Conservation (phyloP, 2,797 vertebrate genomes). For the Pseudochirops corinnae region DNA sequence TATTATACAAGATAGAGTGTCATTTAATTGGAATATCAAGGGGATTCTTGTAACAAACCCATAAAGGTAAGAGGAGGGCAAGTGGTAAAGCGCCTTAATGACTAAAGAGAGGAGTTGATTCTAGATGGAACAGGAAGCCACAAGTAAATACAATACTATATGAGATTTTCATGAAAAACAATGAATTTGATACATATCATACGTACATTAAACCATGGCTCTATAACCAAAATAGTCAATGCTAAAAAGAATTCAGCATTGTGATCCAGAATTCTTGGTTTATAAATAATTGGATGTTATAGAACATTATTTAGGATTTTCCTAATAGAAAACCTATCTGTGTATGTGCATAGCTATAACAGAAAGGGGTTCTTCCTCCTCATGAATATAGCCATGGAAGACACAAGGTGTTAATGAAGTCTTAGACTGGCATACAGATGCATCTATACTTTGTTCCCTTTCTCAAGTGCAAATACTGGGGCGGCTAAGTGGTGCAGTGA, state of each 20-base stretch:
- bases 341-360: background rate
- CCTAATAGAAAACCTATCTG: background rate
- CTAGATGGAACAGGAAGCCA: too few species aligned
- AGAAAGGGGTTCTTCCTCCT: background rate
- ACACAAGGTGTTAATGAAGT: background rate
- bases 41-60: too few species aligned
- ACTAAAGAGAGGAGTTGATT: too few species aligned
- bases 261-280: background rate
- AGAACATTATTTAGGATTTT: background rate
- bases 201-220: background rate
- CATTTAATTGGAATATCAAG: too few species aligned
- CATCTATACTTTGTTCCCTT: background rate
- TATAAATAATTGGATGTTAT: background rate
- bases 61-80: too few species aligned
- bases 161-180: background rate
- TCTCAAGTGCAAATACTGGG: background rate
- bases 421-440: background rate
- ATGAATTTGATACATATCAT: background rate
- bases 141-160: background rate
- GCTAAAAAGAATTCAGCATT: background rate
- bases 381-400: background rate
- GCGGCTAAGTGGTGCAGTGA: too few species aligned
- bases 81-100: too few species aligned
- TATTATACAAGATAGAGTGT: background rate
- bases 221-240: background rate